Percentiles rank a stretch among this genome's conserved stretches.
phyloP scores from a whole-genome alignment of 2,113 vertebrate species.

The Gnathonemus echidnorhynchus region DNA sequence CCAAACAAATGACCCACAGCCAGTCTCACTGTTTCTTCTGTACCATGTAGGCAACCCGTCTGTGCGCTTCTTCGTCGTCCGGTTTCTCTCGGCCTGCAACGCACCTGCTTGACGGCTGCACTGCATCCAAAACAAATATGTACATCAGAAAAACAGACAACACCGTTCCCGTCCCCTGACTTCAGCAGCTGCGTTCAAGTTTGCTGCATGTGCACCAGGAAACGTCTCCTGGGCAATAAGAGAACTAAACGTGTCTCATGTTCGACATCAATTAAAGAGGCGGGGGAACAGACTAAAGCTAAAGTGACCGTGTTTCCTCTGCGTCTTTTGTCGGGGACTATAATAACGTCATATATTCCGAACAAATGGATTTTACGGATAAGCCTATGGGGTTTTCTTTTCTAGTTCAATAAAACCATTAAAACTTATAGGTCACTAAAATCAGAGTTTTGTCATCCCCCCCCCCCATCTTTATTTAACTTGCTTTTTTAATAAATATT shows the following conservation, averaged over 20 bases:
- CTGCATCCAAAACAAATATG: neutral
- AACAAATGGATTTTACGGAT: neutral
- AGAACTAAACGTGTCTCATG: neutral
- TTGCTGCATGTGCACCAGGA: neutral
- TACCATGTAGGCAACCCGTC: neutral
- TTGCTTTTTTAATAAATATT: neutral
- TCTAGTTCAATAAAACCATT: neutral
- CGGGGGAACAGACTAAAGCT: neutral
- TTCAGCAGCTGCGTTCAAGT: neutral
- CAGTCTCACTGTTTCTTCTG: neutral
- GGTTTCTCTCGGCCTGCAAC: neutral
- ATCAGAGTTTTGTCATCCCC: neutral
- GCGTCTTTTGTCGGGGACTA: neutral
- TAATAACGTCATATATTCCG: neutral
- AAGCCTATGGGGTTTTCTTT: neutral
- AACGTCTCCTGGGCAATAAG: neutral
- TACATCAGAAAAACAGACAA: neutral
- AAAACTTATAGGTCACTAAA: neutral
- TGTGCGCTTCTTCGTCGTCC: neutral
- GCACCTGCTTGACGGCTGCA: neutral
- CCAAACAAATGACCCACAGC: neutral
- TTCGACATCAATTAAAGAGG: neutral
- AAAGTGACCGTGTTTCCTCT: neutral
- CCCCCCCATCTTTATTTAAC: neutral
- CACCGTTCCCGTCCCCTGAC: neutral